Evolutionary conservation across 23 tunicate genomes (phyloP).

Genomic region (Clavelina lepadiformis): DNA sequence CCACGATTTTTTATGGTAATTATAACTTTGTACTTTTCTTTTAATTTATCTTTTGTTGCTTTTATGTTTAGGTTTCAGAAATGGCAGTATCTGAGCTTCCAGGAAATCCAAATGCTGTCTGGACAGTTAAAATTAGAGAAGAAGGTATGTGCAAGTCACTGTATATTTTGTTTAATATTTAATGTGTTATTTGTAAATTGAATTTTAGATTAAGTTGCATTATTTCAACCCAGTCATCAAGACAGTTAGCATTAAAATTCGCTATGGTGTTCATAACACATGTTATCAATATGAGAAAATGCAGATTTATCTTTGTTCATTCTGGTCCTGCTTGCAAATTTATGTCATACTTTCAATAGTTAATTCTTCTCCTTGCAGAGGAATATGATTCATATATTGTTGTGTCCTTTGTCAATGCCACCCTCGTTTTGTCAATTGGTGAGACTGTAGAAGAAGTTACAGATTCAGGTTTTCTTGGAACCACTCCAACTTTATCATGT

Average conservation of each 20-base stretch:
- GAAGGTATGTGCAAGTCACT: constrained; percentile 89
- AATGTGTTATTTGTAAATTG: no score
- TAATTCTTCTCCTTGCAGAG: no score
- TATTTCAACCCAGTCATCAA: no score
- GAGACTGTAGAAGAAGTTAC: constrained; percentile 99
- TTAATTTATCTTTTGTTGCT: neutral
- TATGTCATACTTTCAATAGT: no score
- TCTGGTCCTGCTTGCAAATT: no score
- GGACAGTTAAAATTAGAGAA: constrained; percentile 95
- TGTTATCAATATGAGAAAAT: no score
- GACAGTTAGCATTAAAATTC: no score
- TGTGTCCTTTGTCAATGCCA: constrained; percentile 97
- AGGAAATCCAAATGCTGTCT: constrained; percentile 99
- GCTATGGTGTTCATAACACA: no score
- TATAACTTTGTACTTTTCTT: neutral
- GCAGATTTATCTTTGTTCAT: no score
- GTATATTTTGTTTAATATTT: no score
- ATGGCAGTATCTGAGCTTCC: constrained; percentile 99
- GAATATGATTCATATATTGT: constrained; percentile 96
- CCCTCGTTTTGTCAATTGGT: constrained; percentile 95
- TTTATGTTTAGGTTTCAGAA: constrained; percentile 70
- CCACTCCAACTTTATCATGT: constrained; percentile 95
- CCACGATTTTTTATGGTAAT: neutral
- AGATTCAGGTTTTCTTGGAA: constrained; percentile 99
- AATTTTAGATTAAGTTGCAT: no score